Evolutionary conservation across 2,888 invertebrate species (phyloP).

Genomic region (Eupithecia dodoneata): DNA sequence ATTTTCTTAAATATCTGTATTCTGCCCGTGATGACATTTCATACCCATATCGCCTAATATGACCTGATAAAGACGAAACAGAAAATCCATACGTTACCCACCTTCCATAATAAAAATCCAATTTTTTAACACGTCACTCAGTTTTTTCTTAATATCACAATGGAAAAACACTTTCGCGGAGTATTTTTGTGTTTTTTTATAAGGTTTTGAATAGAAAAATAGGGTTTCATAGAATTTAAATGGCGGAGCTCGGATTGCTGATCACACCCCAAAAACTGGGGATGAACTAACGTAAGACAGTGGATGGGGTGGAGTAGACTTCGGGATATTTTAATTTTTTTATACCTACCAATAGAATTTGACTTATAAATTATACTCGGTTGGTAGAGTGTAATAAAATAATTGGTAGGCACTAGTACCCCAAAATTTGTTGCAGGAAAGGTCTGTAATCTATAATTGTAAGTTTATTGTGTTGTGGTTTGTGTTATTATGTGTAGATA

Average conservation of each 20-base stretch:
- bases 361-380: not conserved
- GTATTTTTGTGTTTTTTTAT: slow-evolving; percentile 36
- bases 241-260: slow-evolving; percentile 60
- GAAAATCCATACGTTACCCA: slow-evolving; percentile 59
- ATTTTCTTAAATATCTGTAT: not conserved
- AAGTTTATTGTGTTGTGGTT: too few species aligned
- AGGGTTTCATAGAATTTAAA: slow-evolving; percentile 70
- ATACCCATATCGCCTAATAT: not conserved
- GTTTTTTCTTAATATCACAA: slow-evolving; percentile 21
- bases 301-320: slow-evolving; percentile 56
- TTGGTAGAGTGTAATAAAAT: not conserved
- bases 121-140: slow-evolving; percentile 17
- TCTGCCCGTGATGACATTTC: not conserved
- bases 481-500: too few species aligned
- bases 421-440: not conserved
- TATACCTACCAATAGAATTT: not conserved
- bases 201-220: slow-evolving; percentile 60
- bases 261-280: slow-evolving; percentile 77
- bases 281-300: slow-evolving; percentile 66
- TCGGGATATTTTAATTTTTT: slow-evolving; percentile 1
- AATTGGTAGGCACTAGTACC: not conserved
- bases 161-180: slow-evolving; percentile 8
- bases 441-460: not conserved
- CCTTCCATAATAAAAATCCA: not conserved
- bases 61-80: slow-evolving; percentile 37